Evolutionary conservation across 1,140 invertebrate species (phyloP).

Genomic region (Pissodes strobi): DNA sequence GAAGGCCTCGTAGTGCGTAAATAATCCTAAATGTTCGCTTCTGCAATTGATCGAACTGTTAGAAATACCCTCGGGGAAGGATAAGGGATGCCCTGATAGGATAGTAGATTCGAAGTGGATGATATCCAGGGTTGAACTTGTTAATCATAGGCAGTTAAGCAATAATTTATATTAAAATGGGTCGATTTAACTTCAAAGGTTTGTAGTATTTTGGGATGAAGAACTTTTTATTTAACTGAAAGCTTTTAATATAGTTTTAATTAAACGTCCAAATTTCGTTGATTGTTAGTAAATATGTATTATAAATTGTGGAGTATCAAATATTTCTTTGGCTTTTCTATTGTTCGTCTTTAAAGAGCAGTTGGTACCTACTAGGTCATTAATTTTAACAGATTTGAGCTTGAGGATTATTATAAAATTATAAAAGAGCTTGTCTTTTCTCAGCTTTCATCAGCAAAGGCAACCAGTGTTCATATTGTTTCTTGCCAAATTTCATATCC

Average conservation of each 20-base stretch:
- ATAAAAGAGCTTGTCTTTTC: no score
- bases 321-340: no score
- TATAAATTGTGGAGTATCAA: background rate
- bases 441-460: no score
- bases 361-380: no score
- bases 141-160: conserved; percentile 29
- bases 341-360: no score
- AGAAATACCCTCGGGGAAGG: conserved; percentile 23
- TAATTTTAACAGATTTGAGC: no score
- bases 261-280: background rate
- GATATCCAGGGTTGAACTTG: conserved; percentile 33
- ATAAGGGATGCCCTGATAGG: conserved; percentile 25
- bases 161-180: conserved; percentile 27
- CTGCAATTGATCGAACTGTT: conserved; percentile 36
- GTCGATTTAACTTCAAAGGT: conserved; percentile 17
- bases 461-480: no score
- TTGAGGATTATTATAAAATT: no score
- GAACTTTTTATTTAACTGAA: conserved; percentile 1
- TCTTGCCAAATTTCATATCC: no score
- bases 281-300: no score
- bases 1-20: conserved; percentile 30
- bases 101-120: conserved; percentile 30
- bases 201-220: background rate
- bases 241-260: background rate
- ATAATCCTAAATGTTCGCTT: conserved; percentile 34